Evolutionary conservation across 2,113 vertebrate species (phyloP).

Genomic region (Typhlomys cinereus): DNA sequence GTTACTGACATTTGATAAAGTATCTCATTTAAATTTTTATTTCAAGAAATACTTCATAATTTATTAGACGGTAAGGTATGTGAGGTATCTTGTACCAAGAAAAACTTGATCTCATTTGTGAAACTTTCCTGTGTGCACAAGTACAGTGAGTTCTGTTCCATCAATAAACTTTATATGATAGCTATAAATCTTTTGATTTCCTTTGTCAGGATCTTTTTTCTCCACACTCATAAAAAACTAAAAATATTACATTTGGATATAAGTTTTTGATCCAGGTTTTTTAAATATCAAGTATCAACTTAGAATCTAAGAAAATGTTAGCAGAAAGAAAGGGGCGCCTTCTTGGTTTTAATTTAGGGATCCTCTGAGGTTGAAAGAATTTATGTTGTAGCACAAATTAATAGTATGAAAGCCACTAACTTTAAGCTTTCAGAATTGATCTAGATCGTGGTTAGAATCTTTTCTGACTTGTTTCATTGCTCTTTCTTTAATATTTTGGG

Average conservation of each 20-base stretch:
- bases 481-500: neutral
- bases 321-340: neutral
- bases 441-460: neutral
- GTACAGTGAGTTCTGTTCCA: neutral
- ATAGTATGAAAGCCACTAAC: neutral
- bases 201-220: neutral
- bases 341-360: slow-evolving; percentile 39
- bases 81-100: neutral
- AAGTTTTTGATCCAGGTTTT: neutral
- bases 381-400: neutral
- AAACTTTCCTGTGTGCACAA: neutral
- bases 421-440: neutral
- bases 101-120: neutral
- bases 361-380: neutral
- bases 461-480: neutral
- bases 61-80: slow-evolving; percentile 57
- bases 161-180: neutral
- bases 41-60: slow-evolving; percentile 58
- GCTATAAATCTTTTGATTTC: neutral
- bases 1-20: slow-evolving; percentile 61
- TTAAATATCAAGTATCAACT: neutral
- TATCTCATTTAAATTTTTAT: slow-evolving; percentile 69
- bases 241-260: slow-evolving; percentile 17
- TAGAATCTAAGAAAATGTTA: neutral
- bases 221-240: neutral